These are phyloP conservation scores for Equus przewalskii DNA, from an alignment of 2,113 vertebrate species.

Conservation along the genomic window DNA sequence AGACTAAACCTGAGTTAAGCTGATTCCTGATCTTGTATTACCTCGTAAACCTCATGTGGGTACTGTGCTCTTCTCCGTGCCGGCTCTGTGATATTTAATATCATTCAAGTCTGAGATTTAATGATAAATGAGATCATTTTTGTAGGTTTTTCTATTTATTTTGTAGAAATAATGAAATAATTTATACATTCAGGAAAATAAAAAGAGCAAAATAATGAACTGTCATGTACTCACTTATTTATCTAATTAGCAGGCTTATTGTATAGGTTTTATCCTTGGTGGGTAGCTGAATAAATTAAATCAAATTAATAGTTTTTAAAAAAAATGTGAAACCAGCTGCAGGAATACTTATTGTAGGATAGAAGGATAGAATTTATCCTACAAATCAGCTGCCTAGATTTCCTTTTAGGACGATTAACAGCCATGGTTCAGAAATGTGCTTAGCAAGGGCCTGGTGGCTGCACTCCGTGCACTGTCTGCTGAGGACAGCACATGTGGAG, in stretches of 20 bases:
- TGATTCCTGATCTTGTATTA: neutral
- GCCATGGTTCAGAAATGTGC: neutral
- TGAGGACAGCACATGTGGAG: neutral
- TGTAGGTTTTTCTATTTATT: neutral
- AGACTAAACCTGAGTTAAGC: neutral
- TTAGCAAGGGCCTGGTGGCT: neutral
- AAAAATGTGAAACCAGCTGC: neutral
- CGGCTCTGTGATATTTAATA: too few species aligned
- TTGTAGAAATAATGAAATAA: neutral
- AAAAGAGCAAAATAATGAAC: neutral
- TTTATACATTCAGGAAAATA: neutral
- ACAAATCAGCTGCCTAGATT: neutral
- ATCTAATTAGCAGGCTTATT: neutral
- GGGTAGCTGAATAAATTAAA: constrained; percentile 19
- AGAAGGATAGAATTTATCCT: neutral
- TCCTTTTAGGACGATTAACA: neutral
- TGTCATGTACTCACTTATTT: neutral
- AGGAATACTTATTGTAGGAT: neutral
- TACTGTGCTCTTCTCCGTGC: too few species aligned
- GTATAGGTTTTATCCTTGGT: neutral
- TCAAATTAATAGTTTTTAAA: constrained; percentile 9
- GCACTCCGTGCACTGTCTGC: neutral
- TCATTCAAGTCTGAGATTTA: neutral
- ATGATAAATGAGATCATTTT: neutral
- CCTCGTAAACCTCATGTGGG: neutral